phyloP scores from a whole-genome alignment of 1,140 invertebrate species.

The Pentalonia nigronervosa region DNA sequence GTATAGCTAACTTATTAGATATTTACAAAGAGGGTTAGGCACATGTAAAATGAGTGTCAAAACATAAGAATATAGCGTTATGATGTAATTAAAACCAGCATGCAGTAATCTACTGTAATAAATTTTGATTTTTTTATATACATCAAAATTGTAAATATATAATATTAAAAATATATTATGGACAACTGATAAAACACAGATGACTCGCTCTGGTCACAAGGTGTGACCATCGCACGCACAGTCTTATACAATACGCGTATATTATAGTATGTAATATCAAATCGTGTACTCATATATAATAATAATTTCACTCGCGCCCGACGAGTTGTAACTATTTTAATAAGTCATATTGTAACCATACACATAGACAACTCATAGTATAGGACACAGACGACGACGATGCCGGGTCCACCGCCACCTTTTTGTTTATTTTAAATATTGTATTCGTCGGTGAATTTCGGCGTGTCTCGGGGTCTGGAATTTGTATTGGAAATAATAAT shows the following conservation, averaged over 20 bases:
- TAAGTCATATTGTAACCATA: too few species aligned
- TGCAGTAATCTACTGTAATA: neutral
- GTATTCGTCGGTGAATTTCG: slow-evolving; percentile 15
- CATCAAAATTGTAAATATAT: neutral
- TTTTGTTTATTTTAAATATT: slow-evolving; percentile 47
- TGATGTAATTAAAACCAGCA: neutral
- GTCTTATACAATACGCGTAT: neutral
- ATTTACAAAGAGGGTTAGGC: too few species aligned
- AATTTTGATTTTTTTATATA: neutral
- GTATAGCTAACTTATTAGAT: too few species aligned
- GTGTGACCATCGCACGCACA: neutral
- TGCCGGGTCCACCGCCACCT: neutral
- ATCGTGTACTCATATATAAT: neutral
- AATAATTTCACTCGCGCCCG: neutral
- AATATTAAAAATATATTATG: neutral
- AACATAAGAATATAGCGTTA: too few species aligned
- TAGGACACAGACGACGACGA: neutral
- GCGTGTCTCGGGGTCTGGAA: slow-evolving; percentile 42
- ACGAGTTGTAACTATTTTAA: neutral
- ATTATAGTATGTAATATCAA: neutral
- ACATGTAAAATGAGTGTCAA: too few species aligned
- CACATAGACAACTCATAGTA: too few species aligned
- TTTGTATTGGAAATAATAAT: slow-evolving; percentile 39
- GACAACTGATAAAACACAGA: slow-evolving; percentile 37
- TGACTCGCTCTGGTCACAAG: neutral